phyloP scores from a whole-genome alignment of 1,140 invertebrate species.

The Cotesia typhae region DNA sequence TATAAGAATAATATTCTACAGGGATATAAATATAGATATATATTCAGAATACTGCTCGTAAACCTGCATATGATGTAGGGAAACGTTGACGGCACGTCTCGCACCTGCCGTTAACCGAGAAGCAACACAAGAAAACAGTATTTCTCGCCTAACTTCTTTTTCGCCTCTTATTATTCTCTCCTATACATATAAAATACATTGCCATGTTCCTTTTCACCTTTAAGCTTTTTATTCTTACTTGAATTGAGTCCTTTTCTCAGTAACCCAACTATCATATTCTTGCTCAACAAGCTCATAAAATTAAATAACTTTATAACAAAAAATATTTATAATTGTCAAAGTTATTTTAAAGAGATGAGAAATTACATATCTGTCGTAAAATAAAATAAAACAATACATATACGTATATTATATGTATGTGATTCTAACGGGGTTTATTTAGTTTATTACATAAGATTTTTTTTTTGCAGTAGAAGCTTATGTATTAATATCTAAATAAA shows the following conservation, averaged over 20 bases:
- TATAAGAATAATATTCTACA: too few relatives aligned
- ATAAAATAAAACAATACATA: too few relatives aligned
- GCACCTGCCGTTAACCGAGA: conserved; percentile 47
- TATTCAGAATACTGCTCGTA: conserved; percentile 13
- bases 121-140: conserved; percentile 2
- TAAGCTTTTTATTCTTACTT: not conserved
- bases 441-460: too few relatives aligned
- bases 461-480: too few relatives aligned
- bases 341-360: too few relatives aligned
- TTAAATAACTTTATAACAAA: conserved; percentile 1
- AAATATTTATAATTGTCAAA: too few relatives aligned
- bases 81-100: conserved; percentile 45
- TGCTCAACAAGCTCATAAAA: conserved; percentile 20
- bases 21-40: not conserved
- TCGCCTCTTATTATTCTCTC: conserved; percentile 3
- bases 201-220: conserved; percentile 7
- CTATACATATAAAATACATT: too few relatives aligned
- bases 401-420: too few relatives aligned
- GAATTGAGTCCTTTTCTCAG: conserved; percentile 18
- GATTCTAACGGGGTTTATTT: too few relatives aligned
- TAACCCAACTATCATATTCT: not conserved
- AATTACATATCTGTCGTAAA: too few relatives aligned
- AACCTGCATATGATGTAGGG: conserved; percentile 43
- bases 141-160: conserved; percentile 30
- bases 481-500: too few relatives aligned